These are phyloP conservation scores for Acanthosepion esculentum DNA, from an alignment of 2,888 invertebrate genomes.

Conservation along the genomic window DNA sequence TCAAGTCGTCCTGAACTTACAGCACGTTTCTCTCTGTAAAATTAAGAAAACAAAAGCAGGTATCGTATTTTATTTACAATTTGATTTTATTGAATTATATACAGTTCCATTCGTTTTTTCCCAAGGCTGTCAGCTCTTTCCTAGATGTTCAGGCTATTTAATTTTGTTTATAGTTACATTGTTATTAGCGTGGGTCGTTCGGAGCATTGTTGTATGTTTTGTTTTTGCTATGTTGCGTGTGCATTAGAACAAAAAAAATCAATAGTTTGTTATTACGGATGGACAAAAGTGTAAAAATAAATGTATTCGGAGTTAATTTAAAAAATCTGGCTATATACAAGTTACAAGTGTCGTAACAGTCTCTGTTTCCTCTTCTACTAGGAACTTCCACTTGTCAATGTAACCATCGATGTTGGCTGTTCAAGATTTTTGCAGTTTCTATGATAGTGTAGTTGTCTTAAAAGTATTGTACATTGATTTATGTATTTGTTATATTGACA, in stretches of 20 bases:
- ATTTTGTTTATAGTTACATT: neutral
- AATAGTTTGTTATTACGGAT: neutral
- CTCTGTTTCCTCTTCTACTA: too few species aligned
- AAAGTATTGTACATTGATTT: too few species aligned
- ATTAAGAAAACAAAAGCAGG: neutral
- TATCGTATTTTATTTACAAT: neutral
- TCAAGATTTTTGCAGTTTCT: too few species aligned
- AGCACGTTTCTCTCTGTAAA: neutral
- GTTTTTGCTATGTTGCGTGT: neutral
- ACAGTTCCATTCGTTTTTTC: neutral
- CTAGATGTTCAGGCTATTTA: neutral
- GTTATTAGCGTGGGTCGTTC: neutral
- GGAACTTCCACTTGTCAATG: too few species aligned
- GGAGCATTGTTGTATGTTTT: neutral
- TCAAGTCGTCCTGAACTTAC: neutral
- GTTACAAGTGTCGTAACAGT: too few species aligned
- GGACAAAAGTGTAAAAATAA: neutral
- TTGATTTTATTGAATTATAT: neutral
- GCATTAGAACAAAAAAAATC: neutral
- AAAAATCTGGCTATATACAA: neutral
- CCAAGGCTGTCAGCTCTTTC: neutral
- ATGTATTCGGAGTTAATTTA: neutral
- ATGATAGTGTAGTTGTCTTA: too few species aligned
- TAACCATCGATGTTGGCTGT: too few species aligned
- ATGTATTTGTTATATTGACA: too few species aligned